Conservation (phyloP, 2,888 invertebrate genomes). For the Rhingia rostrata region DNA sequence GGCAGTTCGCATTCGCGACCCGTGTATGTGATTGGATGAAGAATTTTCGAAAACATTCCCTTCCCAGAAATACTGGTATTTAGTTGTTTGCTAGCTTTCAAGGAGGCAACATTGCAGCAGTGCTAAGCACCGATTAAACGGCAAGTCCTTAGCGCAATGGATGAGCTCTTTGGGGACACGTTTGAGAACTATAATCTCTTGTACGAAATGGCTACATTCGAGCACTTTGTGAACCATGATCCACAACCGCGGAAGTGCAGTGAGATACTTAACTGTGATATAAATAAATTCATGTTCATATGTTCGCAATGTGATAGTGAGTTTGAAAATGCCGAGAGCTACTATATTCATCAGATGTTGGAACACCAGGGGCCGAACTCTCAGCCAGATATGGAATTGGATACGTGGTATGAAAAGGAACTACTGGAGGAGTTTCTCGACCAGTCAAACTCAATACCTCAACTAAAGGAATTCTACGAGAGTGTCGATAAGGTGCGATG, state of each 20-base stretch:
- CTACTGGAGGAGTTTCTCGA: conserved; percentile 55
- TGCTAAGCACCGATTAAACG: neutral
- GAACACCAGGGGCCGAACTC: conserved; percentile 51
- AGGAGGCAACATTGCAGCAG: conserved; percentile 44
- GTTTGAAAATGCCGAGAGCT: conserved; percentile 64
- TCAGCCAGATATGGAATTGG: conserved; percentile 35
- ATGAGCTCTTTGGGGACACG: conserved; percentile 52
- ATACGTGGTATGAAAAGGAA: conserved; percentile 59
- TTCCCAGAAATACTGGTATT: conserved; percentile 63
- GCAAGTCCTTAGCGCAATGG: conserved; percentile 42
- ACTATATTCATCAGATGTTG: conserved; percentile 62
- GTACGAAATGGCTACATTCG: conserved; percentile 56
- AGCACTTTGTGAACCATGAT: conserved; percentile 62
- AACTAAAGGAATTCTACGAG: conserved; percentile 59
- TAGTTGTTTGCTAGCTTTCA: conserved; percentile 65
- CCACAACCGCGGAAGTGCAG: conserved; percentile 68
- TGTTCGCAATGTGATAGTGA: conserved; percentile 67
- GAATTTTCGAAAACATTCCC: conserved; percentile 39
- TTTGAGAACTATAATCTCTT: conserved; percentile 62
- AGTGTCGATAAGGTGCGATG: conserved; percentile 58
- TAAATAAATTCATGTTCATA: conserved; percentile 70
- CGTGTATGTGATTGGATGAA: conserved; percentile 36
- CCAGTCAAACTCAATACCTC: conserved; percentile 13
- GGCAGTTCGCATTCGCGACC: neutral
- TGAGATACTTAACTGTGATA: conserved; percentile 69